Conservation (phyloP, 2,888 invertebrate genomes). For the Pimpla rufipes region DNA sequence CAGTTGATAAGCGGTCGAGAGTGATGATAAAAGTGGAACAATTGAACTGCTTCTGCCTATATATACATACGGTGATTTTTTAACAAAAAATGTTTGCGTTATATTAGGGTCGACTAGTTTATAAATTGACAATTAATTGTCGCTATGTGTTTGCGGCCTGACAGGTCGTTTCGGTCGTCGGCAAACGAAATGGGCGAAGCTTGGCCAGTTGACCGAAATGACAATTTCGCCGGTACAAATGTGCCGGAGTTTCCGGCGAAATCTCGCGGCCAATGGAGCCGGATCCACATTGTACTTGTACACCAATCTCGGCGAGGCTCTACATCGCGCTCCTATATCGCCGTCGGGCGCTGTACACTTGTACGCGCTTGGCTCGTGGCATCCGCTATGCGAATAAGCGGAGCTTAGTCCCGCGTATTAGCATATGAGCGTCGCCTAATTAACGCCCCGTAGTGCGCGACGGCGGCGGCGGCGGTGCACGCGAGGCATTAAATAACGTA, state of each 20-base stretch:
- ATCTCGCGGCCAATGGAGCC: not conserved
- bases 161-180: no score
- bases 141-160: no score
- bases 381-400: constrained; percentile 83
- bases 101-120: no score
- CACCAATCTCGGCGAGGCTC: constrained; percentile 28
- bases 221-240: not conserved
- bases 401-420: constrained; percentile 83
- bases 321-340: not conserved
- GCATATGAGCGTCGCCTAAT: constrained; percentile 85
- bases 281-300: constrained; percentile 12
- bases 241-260: not conserved
- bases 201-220: not conserved
- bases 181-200: not conserved
- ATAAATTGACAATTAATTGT: no score
- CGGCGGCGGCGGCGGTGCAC: not conserved
- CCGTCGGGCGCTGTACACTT: constrained; percentile 77
- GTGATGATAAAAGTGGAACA: no score
- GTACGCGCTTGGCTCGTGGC: constrained; percentile 80
- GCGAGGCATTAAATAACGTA: constrained; percentile 64
- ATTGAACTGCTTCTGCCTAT: no score
- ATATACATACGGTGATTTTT: no score
- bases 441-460: constrained; percentile 77
- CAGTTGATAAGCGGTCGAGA: no score
- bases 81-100: no score